Evolutionary conservation across 2,113 vertebrate genomes (phyloP).

Genomic region (Oreochromis aureus): DNA sequence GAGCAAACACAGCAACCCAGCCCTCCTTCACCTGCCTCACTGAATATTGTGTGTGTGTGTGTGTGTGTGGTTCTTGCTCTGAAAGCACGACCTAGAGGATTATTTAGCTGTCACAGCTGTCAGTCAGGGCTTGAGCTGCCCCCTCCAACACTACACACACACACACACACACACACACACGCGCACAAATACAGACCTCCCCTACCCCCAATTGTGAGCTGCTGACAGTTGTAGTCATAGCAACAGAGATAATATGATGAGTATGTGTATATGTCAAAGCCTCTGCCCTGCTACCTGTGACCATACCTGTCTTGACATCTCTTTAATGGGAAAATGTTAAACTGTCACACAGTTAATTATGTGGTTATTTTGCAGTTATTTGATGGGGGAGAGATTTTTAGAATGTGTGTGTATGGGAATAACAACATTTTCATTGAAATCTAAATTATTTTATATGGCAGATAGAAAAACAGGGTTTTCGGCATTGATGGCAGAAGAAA

Average conservation of each 20-base stretch:
- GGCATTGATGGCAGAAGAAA: background rate
- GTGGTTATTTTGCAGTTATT: background rate
- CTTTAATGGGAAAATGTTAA: conserved; percentile 19
- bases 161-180: background rate
- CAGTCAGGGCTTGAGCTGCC: conserved; percentile 41
- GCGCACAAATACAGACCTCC: background rate
- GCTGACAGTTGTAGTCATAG: conserved; percentile 64
- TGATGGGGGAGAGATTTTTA: background rate
- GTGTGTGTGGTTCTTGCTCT: background rate
- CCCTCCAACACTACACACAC: background rate
- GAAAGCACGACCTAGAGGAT: conserved; percentile 27
- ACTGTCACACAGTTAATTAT: background rate
- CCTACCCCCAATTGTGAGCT: background rate
- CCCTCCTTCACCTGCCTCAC: conserved; percentile 7
- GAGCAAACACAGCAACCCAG: background rate
- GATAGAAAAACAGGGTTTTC: background rate
- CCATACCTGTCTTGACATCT: conserved; percentile 11
- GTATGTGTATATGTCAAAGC: conserved; percentile 3
- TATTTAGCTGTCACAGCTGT: conserved; percentile 64
- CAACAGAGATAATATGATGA: conserved; percentile 50
- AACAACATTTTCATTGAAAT: background rate
- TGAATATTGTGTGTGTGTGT: conserved; percentile 2
- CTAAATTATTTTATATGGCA: background rate
- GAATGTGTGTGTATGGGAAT: background rate
- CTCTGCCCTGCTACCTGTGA: conserved; percentile 34